Conservation (phyloP, 2,888 invertebrate genomes). For the Brachyptera putata region DNA sequence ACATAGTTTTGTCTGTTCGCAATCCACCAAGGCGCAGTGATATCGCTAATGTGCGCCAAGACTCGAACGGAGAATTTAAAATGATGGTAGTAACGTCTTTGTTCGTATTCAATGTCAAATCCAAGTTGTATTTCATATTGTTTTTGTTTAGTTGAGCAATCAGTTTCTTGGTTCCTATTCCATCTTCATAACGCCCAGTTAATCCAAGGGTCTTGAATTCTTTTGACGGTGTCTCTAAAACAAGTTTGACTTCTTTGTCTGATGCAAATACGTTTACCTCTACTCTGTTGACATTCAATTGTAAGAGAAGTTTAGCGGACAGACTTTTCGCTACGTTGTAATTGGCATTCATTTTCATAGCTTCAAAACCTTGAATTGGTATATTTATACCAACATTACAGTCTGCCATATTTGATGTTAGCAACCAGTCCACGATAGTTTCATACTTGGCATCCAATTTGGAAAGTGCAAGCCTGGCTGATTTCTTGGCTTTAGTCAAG, state of each 20-base stretch:
- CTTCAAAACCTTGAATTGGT: conserved; percentile 10
- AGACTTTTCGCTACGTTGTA: conserved; percentile 14
- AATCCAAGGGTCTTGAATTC: conserved; percentile 15
- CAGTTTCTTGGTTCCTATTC: not conserved
- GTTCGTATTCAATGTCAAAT: not conserved
- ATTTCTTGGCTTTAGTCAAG: not conserved
- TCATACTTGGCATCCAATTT: not conserved
- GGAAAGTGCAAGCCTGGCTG: not conserved
- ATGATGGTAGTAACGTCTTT: conserved; percentile 2
- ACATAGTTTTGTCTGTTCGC: not conserved
- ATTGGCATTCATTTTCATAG: conserved; percentile 8
- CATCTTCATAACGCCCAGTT: conserved; percentile 31
- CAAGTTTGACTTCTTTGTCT: not conserved
- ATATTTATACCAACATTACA: not conserved
- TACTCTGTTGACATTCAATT: not conserved
- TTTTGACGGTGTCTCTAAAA: conserved; percentile 20
- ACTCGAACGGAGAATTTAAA: conserved; percentile 2
- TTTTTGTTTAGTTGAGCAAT: not conserved
- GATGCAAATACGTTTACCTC: not conserved
- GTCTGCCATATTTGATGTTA: not conserved
- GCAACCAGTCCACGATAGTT: not conserved
- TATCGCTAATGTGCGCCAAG: not conserved
- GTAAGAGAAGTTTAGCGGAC: not conserved
- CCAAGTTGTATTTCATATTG: not conserved
- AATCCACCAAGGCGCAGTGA: not conserved